Conservation (phyloP, 2,113 vertebrate genomes). For the Sinocyclocheilus rhinocerous region DNA sequence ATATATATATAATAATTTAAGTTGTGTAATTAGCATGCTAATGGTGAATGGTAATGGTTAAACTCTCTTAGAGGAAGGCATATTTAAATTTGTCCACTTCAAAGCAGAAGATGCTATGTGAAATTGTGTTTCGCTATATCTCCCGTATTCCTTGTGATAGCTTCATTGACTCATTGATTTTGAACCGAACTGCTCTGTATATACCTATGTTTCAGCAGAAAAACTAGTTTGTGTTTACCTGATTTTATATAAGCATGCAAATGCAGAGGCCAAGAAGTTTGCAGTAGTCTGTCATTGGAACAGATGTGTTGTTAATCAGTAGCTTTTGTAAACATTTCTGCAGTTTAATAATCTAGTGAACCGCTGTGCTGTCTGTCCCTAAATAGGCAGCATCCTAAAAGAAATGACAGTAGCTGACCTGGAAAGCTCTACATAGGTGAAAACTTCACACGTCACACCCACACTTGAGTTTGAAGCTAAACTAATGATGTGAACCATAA, state of each 20-base stretch:
- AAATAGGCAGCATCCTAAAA: background rate
- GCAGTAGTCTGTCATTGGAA: background rate
- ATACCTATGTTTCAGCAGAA: too few relatives aligned
- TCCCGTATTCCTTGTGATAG: too few relatives aligned
- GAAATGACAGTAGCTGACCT: background rate
- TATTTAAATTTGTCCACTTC: background rate
- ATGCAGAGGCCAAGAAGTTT: too few relatives aligned
- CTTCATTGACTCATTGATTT: background rate
- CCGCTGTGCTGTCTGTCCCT: background rate
- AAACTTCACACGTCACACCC: too few relatives aligned
- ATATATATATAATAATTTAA: too few relatives aligned
- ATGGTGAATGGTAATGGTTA: too few relatives aligned
- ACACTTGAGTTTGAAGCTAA: too few relatives aligned
- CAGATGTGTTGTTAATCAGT: background rate
- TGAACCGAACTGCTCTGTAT: background rate
- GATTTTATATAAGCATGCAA: background rate
- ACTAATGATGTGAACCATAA: too few relatives aligned
- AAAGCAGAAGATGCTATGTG: background rate
- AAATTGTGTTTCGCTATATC: background rate
- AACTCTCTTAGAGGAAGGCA: background rate
- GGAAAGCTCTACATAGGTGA: background rate
- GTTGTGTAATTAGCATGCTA: too few relatives aligned
- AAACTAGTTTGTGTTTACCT: background rate
- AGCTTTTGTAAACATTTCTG: background rate
- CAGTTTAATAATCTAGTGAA: too few relatives aligned